These are phyloP conservation scores for Etheostoma spectabile DNA, from an alignment of 2,113 vertebrate genomes.

Conservation along the genomic window DNA sequence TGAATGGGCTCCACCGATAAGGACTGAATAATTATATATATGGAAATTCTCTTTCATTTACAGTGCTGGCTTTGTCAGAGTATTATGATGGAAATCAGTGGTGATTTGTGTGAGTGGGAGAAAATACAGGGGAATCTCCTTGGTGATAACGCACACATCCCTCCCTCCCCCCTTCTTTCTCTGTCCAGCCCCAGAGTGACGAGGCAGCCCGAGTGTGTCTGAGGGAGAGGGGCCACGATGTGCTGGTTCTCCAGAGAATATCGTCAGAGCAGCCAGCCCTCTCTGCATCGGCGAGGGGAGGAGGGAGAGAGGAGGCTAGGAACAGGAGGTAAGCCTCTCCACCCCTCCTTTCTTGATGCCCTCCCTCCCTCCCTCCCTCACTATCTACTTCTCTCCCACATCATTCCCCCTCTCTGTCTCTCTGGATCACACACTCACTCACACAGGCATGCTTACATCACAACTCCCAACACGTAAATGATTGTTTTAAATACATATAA, in stretches of 20 bases:
- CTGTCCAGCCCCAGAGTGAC: constrained; percentile 84
- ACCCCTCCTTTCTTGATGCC: constrained; percentile 43
- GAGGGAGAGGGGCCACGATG: constrained; percentile 87
- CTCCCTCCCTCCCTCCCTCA: constrained; percentile 53
- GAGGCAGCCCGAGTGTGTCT: constrained; percentile 87
- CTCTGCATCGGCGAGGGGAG: constrained; percentile 75
- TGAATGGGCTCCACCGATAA: constrained; percentile 73
- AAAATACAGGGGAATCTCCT: constrained; percentile 82
- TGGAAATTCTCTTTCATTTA: constrained; percentile 76
- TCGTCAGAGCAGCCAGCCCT: constrained; percentile 88
- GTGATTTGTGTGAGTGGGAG: constrained; percentile 70
- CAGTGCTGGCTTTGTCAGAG: constrained; percentile 62
- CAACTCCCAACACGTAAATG: constrained; percentile 82
- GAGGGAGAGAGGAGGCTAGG: constrained; percentile 71
- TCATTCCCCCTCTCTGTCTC: constrained; percentile 63
- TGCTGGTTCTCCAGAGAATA: constrained; percentile 92
- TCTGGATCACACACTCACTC: constrained; percentile 70
- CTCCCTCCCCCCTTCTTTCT: constrained; percentile 37
- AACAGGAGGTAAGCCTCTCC: constrained; percentile 83
- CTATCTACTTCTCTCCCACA: constrained; percentile 58
- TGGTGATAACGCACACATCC: constrained; percentile 75
- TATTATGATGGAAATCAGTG: constrained; percentile 83
- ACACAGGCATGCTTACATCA: constrained; percentile 79
- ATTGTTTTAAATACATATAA: constrained; percentile 64
- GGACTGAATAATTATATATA: constrained; percentile 73